A percentile compares a stretch with the other conserved stretches of the same genome.
Evolutionary conservation across 1,140 invertebrate species (phyloP).

Genomic region (Megalonaias nervosa): DNA sequence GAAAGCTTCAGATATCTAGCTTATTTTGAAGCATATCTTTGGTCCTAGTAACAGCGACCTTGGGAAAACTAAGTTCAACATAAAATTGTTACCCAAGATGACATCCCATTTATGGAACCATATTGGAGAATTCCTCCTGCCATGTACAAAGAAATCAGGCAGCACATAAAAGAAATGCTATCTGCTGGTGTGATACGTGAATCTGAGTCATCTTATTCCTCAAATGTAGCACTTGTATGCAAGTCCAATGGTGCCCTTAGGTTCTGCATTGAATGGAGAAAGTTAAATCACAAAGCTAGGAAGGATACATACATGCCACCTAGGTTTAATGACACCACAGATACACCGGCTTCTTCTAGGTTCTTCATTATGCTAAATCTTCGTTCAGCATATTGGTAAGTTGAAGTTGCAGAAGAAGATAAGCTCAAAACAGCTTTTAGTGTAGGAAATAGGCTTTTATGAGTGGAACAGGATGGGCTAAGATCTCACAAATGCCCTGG

Average conservation of each 20-base stretch:
- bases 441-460: conserved; percentile 40
- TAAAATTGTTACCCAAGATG: background rate
- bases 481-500: conserved; percentile 44
- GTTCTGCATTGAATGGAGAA: conserved; percentile 6
- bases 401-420: conserved; percentile 57
- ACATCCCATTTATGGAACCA: background rate
- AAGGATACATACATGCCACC: conserved; percentile 11
- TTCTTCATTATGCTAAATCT: background rate
- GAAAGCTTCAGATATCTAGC: no score
- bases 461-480: conserved; percentile 46
- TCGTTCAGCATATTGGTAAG: conserved; percentile 55
- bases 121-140: background rate
- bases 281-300: background rate
- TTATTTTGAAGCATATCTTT: background rate
- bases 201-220: conserved; percentile 7
- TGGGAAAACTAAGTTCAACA: background rate
- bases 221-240: background rate
- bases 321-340: conserved; percentile 12
- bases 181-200: background rate
- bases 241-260: background rate
- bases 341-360: no score
- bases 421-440: conserved; percentile 40
- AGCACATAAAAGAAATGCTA: background rate
- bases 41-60: background rate
- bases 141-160: background rate